phyloP scores from a whole-genome alignment of 2,113 vertebrate genomes.

The cattle (Bos taurus) region ARS-UCD2.0 NC_037332.1:94347001-94347500 shows the following conservation, averaged over 20 bases:
- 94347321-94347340: neutral
- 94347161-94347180: neutral
- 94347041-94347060: neutral
- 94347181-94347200: neutral
- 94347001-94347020: neutral
- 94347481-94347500: neutral
- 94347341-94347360: neutral
- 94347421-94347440: neutral
- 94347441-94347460: neutral
- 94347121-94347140: neutral
- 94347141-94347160: neutral
- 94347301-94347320: neutral
- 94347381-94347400: neutral
- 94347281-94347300: neutral
- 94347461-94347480: neutral
- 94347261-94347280: neutral
- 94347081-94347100: neutral
- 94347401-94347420: neutral
- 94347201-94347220: neutral
- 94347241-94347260: neutral
- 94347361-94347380: neutral
- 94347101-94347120: neutral
- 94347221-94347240: neutral
- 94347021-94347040: neutral
- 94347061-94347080: neutral